Conservation (phyloP, 2,797 vertebrate species). For the Heterohyrax brucei region DNA sequence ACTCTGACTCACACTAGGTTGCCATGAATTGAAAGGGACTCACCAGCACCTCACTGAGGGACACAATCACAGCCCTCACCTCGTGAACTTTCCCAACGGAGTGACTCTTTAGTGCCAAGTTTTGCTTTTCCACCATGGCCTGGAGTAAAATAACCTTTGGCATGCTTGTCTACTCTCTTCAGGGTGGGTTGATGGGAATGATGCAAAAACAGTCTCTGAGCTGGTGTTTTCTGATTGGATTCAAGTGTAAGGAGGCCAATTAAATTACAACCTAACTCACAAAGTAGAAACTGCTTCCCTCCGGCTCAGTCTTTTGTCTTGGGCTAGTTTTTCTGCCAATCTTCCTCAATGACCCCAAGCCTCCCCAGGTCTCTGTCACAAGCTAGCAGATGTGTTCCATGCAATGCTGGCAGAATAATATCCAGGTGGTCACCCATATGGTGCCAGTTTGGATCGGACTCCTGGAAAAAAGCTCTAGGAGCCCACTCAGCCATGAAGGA, state of each 20-base stretch:
- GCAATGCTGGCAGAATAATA: constrained; percentile 82
- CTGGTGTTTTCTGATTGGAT: constrained; percentile 56
- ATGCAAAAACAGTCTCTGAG: constrained; percentile 28
- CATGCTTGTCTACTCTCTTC: background rate
- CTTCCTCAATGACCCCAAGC: constrained; percentile 38
- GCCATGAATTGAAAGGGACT: background rate
- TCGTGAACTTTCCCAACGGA: background rate
- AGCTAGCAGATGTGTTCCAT: constrained; percentile 86
- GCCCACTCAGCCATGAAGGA: constrained; percentile 85
- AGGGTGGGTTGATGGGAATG: background rate
- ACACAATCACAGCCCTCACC: background rate
- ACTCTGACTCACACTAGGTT: background rate
- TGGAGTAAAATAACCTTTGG: constrained; percentile 45
- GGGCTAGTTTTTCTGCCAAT: constrained; percentile 84
- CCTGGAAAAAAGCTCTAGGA: constrained; percentile 81
- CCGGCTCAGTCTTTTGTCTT: constrained; percentile 68
- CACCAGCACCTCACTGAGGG: background rate
- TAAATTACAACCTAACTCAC: constrained; percentile 80
- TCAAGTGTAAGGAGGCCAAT: constrained; percentile 61
- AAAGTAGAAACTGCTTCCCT: constrained; percentile 16
- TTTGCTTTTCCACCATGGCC: background rate
- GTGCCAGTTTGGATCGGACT: constrained; percentile 88
- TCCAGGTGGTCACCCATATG: constrained; percentile 91
- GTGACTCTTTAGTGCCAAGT: background rate
- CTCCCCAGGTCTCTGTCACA: constrained; percentile 81